Conservation (phyloP, 2,113 vertebrate species). For the Prunella himalayana region DNA sequence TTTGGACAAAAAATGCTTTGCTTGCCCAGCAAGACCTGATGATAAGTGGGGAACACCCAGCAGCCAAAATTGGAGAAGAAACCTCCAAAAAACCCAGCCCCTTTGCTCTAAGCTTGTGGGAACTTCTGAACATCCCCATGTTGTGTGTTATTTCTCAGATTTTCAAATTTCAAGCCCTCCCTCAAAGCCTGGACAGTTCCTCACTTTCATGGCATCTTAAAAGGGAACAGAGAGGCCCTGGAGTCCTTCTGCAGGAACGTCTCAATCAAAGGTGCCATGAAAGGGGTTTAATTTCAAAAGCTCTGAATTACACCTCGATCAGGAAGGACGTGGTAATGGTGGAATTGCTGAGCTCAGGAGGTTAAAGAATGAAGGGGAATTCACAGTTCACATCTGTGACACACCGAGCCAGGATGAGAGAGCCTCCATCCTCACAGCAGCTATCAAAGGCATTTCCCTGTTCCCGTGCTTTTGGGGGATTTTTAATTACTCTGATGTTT, state of each 20-base stretch:
- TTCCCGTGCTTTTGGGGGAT: neutral
- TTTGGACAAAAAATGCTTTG: neutral
- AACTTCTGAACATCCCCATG: fast-evolving
- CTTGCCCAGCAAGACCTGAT: neutral
- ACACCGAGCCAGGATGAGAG: constrained; percentile 33
- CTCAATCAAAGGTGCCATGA: constrained; percentile 43
- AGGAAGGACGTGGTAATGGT: neutral
- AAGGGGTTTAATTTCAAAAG: constrained; percentile 56
- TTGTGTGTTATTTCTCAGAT: neutral
- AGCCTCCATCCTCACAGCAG: neutral
- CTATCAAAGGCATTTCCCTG: constrained; percentile 32
- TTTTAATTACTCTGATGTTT: constrained; percentile 54
- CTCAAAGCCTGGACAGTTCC: neutral
- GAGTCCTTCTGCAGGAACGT: neutral
- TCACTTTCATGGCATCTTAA: neutral
- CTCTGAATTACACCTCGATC: constrained; percentile 12
- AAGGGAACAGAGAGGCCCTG: neutral
- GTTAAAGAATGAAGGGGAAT: constrained; percentile 28
- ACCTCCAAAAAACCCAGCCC: neutral
- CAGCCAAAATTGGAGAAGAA: neutral
- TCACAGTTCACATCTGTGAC: constrained; percentile 20
- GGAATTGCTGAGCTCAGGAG: constrained; percentile 60
- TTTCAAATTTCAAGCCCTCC: neutral
- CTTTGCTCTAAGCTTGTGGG: neutral
- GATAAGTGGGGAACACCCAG: neutral